phyloP scores from a whole-genome alignment of 2,113 vertebrate genomes.

The Saimiri boliviensis region DNA sequence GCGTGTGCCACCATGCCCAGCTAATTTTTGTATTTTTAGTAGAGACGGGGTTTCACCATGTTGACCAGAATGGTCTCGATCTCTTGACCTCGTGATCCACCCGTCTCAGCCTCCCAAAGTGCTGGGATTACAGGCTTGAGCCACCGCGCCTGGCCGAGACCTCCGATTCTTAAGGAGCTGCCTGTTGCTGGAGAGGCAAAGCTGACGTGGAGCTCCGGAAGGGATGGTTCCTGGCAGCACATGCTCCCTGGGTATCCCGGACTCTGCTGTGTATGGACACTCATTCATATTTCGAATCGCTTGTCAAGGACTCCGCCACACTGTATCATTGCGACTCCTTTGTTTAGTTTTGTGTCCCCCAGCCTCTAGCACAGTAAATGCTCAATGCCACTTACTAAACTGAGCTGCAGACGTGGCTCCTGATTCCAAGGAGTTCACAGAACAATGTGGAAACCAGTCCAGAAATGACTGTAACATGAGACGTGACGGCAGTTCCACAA shows the following conservation, averaged over 20 bases:
- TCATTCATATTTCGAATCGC: background rate
- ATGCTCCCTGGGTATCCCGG: background rate
- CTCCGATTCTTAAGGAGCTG: background rate
- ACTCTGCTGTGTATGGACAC: background rate
- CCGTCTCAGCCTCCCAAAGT: too few relatives aligned
- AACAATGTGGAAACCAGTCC: background rate
- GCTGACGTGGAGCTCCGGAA: fast-evolving
- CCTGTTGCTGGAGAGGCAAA: background rate
- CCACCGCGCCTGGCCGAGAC: background rate
- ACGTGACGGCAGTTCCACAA: constrained; percentile 6
- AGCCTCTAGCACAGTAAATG: background rate
- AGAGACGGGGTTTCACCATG: too few relatives aligned
- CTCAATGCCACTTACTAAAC: background rate
- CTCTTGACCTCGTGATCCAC: too few relatives aligned
- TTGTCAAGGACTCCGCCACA: background rate
- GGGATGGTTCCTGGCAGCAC: background rate
- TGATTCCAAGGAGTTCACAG: constrained; percentile 28
- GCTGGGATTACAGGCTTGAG: too few relatives aligned
- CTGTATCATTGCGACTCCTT: background rate
- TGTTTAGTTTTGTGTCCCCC: background rate
- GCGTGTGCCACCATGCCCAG: too few relatives aligned
- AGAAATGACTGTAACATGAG: constrained; percentile 64
- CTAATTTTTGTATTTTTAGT: too few relatives aligned
- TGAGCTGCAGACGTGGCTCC: background rate
- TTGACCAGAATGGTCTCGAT: too few relatives aligned